Evolutionary conservation across 2,888 invertebrate species (phyloP).

Genomic region (Apodemia mormo): DNA sequence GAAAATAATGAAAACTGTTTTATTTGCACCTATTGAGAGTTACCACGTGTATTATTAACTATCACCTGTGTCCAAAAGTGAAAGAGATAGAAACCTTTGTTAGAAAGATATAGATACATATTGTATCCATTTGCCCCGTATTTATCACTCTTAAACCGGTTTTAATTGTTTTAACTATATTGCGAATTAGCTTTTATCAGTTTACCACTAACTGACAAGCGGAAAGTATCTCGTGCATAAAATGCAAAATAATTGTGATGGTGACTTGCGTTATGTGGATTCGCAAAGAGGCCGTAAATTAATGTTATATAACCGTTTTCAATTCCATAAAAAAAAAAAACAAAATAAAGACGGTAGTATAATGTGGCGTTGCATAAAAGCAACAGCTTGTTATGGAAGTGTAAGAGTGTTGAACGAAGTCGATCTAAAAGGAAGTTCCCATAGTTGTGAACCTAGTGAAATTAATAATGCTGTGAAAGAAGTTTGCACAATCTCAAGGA

Average conservation of each 20-base stretch:
- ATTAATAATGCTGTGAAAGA: background rate
- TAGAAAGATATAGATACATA: too few species aligned
- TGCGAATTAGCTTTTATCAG: too few species aligned
- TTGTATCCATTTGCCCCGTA: too few species aligned
- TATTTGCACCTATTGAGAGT: too few species aligned
- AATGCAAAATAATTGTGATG: slow-evolving; percentile 2
- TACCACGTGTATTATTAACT: too few species aligned
- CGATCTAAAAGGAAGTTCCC: background rate
- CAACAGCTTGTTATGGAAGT: background rate
- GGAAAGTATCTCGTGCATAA: slow-evolving; percentile 2
- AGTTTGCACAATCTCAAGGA: slow-evolving; percentile 1
- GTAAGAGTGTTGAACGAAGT: slow-evolving; percentile 5
- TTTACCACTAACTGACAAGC: too few species aligned
- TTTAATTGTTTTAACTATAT: too few species aligned
- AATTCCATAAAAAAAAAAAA: background rate
- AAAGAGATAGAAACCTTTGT: too few species aligned
- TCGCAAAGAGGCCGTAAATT: background rate
- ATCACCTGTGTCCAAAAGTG: too few species aligned
- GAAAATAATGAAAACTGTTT: too few species aligned
- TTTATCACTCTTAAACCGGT: too few species aligned
- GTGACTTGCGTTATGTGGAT: background rate
- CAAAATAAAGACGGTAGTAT: slow-evolving; percentile 2
- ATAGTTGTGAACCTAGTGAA: slow-evolving; percentile 7
- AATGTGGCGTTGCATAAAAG: slow-evolving; percentile 4
- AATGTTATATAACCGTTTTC: background rate